A percentile compares a stretch with the other conserved stretches of the same genome.
phyloP scores from a whole-genome alignment of 2,888 invertebrate species.

The Ypsolopha scabrella region DNA sequence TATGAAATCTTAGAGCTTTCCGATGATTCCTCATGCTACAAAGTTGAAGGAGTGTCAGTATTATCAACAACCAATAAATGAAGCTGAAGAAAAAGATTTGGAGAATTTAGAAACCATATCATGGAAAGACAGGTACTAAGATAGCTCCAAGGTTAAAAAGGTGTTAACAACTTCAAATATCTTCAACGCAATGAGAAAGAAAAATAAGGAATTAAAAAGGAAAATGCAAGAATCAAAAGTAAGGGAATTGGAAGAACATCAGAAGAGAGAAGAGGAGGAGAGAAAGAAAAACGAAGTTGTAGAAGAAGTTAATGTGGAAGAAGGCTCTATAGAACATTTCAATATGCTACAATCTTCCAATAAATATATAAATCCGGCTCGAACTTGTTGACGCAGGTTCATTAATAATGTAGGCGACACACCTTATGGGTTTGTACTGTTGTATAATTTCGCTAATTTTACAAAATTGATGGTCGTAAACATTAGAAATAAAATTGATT shows the following conservation, averaged over 20 bases:
- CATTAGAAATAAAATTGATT: too few species aligned
- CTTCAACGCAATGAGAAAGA: constrained; percentile 71
- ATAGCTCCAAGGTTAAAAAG: constrained; percentile 70
- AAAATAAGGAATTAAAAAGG: constrained; percentile 59
- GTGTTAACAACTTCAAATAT: constrained; percentile 68
- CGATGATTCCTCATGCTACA: constrained; percentile 48
- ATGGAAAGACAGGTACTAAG: constrained; percentile 72
- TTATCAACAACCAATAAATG: constrained; percentile 20
- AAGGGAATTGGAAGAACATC: constrained; percentile 19
- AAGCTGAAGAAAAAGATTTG: constrained; percentile 12
- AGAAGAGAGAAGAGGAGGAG: constrained; percentile 7
- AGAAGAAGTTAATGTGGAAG: constrained; percentile 47
- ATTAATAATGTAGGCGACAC: too few species aligned
- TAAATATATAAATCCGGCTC: constrained; percentile 45
- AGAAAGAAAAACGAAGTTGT: constrained; percentile 18
- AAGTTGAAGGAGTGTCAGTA: constrained; percentile 39
- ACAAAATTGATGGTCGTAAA: too few species aligned
- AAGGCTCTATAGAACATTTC: constrained; percentile 70
- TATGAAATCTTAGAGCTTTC: constrained; percentile 49
- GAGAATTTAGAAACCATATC: constrained; percentile 35
- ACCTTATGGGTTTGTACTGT: too few species aligned
- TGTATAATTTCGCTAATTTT: too few species aligned
- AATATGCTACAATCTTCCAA: constrained; percentile 49
- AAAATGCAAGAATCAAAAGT: constrained; percentile 38
- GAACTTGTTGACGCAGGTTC: too few species aligned